A percentile compares a stretch with the other conserved stretches of the same genome.
phyloP scores from a whole-genome alignment of 2,888 invertebrate genomes.

The Phengaris alcon region DNA sequence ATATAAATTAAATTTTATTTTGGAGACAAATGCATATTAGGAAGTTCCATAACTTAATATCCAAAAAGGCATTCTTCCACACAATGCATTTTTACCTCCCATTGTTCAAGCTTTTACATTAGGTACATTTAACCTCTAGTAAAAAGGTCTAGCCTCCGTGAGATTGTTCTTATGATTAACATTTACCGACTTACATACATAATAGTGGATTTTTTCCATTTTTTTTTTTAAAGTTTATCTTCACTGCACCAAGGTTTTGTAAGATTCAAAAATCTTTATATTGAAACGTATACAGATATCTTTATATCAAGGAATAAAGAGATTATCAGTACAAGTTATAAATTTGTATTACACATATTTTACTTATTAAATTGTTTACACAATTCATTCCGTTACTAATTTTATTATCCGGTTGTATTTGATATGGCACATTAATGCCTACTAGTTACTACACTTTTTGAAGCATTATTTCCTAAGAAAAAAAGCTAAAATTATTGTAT shows the following conservation, averaged over 20 bases:
- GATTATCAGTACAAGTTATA: too few species aligned
- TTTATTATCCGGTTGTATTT: neutral
- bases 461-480: neutral
- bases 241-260: too few species aligned
- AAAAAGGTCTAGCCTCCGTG: neutral
- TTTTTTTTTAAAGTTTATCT: too few species aligned
- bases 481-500: slow-evolving; percentile 16
- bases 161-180: neutral
- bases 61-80: neutral
- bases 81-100: slow-evolving; percentile 5
- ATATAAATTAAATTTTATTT: neutral
- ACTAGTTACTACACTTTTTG: neutral
- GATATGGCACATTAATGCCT: neutral
- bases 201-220: neutral
- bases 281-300: too few species aligned
- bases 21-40: neutral
- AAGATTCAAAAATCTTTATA: too few species aligned
- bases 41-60: neutral
- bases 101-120: slow-evolving; percentile 3
- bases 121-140: neutral
- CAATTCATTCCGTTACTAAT: neutral
- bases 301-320: too few species aligned
- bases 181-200: neutral
- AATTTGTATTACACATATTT: too few species aligned
- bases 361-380: neutral